These are phyloP conservation scores for Stigmatopora argus DNA, from an alignment of 2,113 vertebrate species.

Conservation along the genomic window DNA sequence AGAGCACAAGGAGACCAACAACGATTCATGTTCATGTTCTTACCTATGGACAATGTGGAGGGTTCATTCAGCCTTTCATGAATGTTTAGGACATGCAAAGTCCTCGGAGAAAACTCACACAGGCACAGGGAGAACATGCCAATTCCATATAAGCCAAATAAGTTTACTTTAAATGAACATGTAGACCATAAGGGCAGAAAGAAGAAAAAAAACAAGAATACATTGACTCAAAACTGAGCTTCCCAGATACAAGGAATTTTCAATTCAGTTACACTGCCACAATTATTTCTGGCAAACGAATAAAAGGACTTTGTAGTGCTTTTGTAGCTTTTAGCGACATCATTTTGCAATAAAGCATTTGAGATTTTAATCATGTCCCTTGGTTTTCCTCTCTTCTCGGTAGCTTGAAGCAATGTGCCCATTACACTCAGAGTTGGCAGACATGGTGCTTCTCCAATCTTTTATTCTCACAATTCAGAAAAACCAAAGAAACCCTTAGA, in stretches of 20 bases:
- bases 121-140: too few species aligned
- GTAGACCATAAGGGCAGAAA: too few species aligned
- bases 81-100: too few species aligned
- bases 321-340: slow-evolving; percentile 20
- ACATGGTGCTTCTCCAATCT: slow-evolving; percentile 27
- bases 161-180: too few species aligned
- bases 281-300: slow-evolving; percentile 4
- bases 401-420: slow-evolving; percentile 25
- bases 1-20: too few species aligned
- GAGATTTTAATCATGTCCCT: slow-evolving; percentile 20
- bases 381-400: neutral
- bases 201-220: too few species aligned
- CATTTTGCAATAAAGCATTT: slow-evolving; percentile 25
- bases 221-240: neutral
- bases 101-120: too few species aligned
- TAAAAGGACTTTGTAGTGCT: neutral
- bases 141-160: too few species aligned
- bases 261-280: neutral
- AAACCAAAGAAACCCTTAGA: neutral
- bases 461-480: slow-evolving; percentile 20
- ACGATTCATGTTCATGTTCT: too few species aligned
- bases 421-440: slow-evolving; percentile 26
- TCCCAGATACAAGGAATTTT: neutral
- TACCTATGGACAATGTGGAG: too few species aligned
- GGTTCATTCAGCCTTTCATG: too few species aligned